Evolutionary conservation across 2,797 vertebrate genomes (phyloP), one percentile per base, ranked within the genome.

Genomic region (Sebastes cheni): DNA sequence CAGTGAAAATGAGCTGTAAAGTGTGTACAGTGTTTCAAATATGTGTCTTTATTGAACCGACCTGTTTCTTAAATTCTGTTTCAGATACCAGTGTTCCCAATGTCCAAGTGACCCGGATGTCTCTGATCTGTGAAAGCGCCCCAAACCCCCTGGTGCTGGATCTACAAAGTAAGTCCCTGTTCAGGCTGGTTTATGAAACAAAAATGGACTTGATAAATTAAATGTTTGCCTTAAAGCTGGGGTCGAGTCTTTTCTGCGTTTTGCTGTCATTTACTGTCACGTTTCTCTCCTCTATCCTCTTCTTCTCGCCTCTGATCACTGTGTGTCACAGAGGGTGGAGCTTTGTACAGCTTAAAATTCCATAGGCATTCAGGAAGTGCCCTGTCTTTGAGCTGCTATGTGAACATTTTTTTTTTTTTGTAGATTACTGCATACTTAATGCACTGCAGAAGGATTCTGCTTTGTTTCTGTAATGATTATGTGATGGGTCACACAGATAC

Each of bases 31-130:
- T 42, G 22, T 50, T 4, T 42, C 32, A 50, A 50, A 46, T 52
- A 52, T 52, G 46, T 72, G 2, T n/a, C 16, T 61, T 25, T 29
- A 34, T 50, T 70, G 23, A 78, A 61, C 13, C 11, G 0, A 11
- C 22, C 18, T 30, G 22, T 54, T 74, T 82, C 30, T 72, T 22
- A 69, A 4, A 32, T 77, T 22, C 6, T 4, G 4, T 88, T 30
- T 66, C 81, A 94, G 98, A 99, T 94, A 96, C 97, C 58, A 76
- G 1, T 0, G 79, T 75, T 79, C 95, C 97, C n/a, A 99, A 99
- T 0, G 97, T 99, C 64, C 94, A 97, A 62, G 98, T 99, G 90
- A 99, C 96, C 54, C 96, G 95, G 77, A 95, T 99, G 93, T 96
- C 96, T 55, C 91, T 99, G 87, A 72, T 99, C 18, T 99, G 98